A percentile compares a stretch with the other conserved stretches of the same genome.
phyloP scores from a whole-genome alignment of 53 echinoderm and acorn worm genomes.

The Zoroaster sp. region DNA sequence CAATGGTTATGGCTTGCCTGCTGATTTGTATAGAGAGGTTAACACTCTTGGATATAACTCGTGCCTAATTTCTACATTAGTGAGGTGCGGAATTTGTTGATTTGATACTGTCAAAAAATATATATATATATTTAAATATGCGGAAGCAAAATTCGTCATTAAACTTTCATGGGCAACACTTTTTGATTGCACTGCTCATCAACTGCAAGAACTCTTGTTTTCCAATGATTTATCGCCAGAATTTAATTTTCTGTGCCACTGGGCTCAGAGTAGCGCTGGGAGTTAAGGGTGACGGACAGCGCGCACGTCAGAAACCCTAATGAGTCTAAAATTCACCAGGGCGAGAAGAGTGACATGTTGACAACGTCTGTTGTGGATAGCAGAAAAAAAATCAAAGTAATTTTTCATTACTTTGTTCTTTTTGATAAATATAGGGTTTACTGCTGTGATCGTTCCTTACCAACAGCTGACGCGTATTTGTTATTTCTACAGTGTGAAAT shows the following conservation, averaged over 20 bases:
- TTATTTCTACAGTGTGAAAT: neutral
- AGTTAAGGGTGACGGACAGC: slow-evolving; percentile 11
- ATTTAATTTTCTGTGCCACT: slow-evolving; percentile 56
- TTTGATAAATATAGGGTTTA: slow-evolving; percentile 5
- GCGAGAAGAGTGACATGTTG: slow-evolving; percentile 42
- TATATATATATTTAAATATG: neutral
- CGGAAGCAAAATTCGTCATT: neutral
- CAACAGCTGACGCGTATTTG: slow-evolving; percentile 50
- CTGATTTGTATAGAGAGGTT: neutral
- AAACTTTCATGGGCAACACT: slow-evolving; percentile 46
- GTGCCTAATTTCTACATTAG: neutral
- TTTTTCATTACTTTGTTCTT: slow-evolving; percentile 43
- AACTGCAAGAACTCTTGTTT: slow-evolving; percentile 17
- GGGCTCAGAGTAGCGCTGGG: slow-evolving; percentile 21
- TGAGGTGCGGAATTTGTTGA: neutral
- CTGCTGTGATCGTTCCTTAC: slow-evolving; percentile 4
- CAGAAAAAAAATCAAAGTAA: slow-evolving; percentile 24
- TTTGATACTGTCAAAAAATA: neutral
- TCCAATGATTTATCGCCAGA: slow-evolving; percentile 39
- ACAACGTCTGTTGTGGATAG: slow-evolving; percentile 32
- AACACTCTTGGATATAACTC: neutral
- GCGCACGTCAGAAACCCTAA: slow-evolving; percentile 28
- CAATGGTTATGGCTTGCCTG: neutral
- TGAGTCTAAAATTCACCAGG: slow-evolving; percentile 11
- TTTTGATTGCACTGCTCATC: slow-evolving; percentile 20